Conservation (phyloP, 1,140 invertebrate genomes). For the Scaptomyza hsui region DNA sequence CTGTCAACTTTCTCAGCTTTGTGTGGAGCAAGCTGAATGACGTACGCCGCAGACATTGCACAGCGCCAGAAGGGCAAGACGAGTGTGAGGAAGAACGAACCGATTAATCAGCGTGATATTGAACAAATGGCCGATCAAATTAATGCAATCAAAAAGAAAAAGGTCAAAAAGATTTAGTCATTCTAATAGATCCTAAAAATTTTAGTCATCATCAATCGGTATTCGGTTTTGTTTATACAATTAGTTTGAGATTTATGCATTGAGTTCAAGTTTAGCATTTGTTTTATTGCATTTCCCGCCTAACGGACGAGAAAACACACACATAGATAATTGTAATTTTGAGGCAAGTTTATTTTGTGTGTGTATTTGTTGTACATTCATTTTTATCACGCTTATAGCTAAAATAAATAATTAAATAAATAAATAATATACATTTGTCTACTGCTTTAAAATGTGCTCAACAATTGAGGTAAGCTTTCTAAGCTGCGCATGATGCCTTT, state of each 20-base stretch:
- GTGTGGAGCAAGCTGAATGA: slow-evolving; percentile 83
- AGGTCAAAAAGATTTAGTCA: slow-evolving; percentile 75
- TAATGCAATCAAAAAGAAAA: slow-evolving; percentile 84
- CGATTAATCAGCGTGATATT: slow-evolving; percentile 85
- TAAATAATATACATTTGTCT: slow-evolving; percentile 45
- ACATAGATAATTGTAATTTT: slow-evolving; percentile 40
- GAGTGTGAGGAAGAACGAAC: slow-evolving; percentile 64
- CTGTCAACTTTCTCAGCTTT: slow-evolving; percentile 85
- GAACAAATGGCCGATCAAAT: slow-evolving; percentile 86
- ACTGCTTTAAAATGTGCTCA: slow-evolving; percentile 68
- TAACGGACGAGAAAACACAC: slow-evolving; percentile 1
- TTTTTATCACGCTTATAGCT: slow-evolving; percentile 73
- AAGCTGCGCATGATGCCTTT: slow-evolving; percentile 55
- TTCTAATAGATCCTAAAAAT: background rate
- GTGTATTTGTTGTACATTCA: slow-evolving; percentile 48
- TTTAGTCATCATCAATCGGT: slow-evolving; percentile 38
- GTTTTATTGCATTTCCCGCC: slow-evolving; percentile 27
- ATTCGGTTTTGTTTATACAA: slow-evolving; percentile 27
- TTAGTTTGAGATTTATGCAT: slow-evolving; percentile 16
- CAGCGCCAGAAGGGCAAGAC: slow-evolving; percentile 73
- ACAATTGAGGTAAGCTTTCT: slow-evolving; percentile 57
- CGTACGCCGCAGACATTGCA: slow-evolving; percentile 62
- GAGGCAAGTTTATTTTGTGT: slow-evolving; percentile 78
- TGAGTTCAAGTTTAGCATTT: slow-evolving; percentile 29
- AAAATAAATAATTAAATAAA: slow-evolving; percentile 81